phyloP scores from a whole-genome alignment of 92 coral and sea anemone species.

The Blastomussa wellsi region DNA sequence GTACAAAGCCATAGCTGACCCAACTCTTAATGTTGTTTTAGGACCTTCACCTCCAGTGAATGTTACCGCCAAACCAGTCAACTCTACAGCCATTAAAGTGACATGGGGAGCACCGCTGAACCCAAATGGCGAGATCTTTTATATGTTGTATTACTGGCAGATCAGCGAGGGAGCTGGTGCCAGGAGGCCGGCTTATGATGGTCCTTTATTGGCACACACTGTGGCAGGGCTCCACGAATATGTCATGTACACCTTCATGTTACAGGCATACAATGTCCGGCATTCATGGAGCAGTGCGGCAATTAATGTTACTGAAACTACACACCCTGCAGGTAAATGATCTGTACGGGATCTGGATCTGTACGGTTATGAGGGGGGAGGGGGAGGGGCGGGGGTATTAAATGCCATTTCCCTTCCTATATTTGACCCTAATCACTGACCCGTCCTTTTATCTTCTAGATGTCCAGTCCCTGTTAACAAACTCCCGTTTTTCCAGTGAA shows the following conservation, averaged over 20 bases:
- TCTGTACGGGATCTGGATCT: too few relatives aligned
- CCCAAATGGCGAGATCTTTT: constrained; percentile 68
- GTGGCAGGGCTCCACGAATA: constrained; percentile 55
- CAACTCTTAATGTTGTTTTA: constrained; percentile 1
- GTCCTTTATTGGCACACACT: constrained; percentile 13
- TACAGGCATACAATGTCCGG: constrained; percentile 52
- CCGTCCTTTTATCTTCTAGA: too few relatives aligned
- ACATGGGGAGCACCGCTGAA: constrained; percentile 52
- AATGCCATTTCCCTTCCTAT: too few relatives aligned
- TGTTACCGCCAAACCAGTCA: constrained; percentile 50
- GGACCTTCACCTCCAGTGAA: constrained; percentile 69
- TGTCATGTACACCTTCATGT: constrained; percentile 53
- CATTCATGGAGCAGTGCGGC: constrained; percentile 36
- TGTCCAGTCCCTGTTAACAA: too few relatives aligned
- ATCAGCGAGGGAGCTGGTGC: constrained; percentile 12
- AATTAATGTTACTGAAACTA: constrained; percentile 41
- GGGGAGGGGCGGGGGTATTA: too few relatives aligned
- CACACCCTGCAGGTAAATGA: constrained; percentile 60
- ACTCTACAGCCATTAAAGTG: constrained; percentile 63
- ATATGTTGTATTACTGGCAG: constrained; percentile 39
- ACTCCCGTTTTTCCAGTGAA: too few relatives aligned
- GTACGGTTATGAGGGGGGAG: too few relatives aligned
- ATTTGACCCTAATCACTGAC: too few relatives aligned
- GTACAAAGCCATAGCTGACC: not conserved
- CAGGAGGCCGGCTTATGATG: constrained; percentile 3